Base-by-base conservation (phyloP, 2,113 vertebrate genomes). In the Tenrec ecaudatus region DNA sequence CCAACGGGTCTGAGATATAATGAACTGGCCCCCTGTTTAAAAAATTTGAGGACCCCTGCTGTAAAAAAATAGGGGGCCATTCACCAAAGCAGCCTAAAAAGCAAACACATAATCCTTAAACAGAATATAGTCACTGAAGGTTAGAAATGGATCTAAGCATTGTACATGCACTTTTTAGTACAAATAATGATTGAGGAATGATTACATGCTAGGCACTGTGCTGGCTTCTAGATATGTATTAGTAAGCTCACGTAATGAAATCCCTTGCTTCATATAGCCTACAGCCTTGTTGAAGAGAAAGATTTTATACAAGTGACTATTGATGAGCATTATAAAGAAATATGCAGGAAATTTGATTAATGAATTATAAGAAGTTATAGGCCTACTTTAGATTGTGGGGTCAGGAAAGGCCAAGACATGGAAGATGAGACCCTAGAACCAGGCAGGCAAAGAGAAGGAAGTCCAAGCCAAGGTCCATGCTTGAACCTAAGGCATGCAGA, bases 71-170 rank as follows among this genome's bases (percentile, higher is more conserved):
- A 71, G 29, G 23, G 71, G 47, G 17, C n/a, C 57, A 29, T 88
- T 79, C 53, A 76, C 64, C 14, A 71, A 78, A 76, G 25, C 33
- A 38, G 57, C 66, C 71, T 23, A 22, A 15, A 43, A 64, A 91
- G 8, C 77, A 81, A 92, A 85, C 17, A 86, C 73, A 53, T 91
- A 33, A 0, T 5, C 16, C 89, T 86, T 85, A 58, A 25, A 79
- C 86, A 96, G 53, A 92, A 68, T 75, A 16, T 78, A 80, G 86
- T 81, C 27, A 14, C 31, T 77, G 14, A 90, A 66, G 6, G 76
- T 82, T 43, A 86, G 38, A 77, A 58, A 57, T n/a, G 29, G 23
- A n/a, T 82, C 60, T 87, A 47, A 82, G 25, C 23, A 27, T 47
- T 60, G 47, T 69, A 36, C 36, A 23, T 62, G 60, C 20, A 36